These are phyloP conservation scores for Lomographa bimaculata DNA, from an alignment of 2,888 invertebrate genomes.

Conservation along the genomic window DNA sequence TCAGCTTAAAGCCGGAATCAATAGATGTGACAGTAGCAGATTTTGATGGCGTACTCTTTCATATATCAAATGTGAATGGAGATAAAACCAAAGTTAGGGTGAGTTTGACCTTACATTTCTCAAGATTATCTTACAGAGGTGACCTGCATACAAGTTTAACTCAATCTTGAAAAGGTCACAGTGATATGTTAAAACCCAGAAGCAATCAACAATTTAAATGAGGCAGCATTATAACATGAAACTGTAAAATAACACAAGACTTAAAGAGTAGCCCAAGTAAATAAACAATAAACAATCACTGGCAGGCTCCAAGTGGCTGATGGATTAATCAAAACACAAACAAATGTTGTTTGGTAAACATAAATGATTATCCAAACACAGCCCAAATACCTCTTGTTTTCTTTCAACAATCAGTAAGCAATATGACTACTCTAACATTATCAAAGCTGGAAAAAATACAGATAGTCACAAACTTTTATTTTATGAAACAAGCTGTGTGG, in stretches of 20 bases:
- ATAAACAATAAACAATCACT: constrained; percentile 16
- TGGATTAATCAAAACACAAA: constrained; percentile 18
- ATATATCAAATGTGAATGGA: constrained; percentile 97
- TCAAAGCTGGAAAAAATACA: too few species aligned
- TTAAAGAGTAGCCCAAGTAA: too few species aligned
- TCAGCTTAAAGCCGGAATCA: constrained; percentile 96
- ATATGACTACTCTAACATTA: too few species aligned
- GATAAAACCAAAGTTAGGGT: constrained; percentile 99
- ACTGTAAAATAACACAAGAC: too few species aligned
- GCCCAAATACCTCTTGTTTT: too few species aligned
- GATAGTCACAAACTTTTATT: too few species aligned
- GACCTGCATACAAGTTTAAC: not conserved
- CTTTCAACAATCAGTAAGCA: too few species aligned
- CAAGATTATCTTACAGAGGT: too few species aligned
- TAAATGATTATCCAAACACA: too few species aligned
- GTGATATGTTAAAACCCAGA: not conserved
- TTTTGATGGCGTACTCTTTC: constrained; percentile 99
- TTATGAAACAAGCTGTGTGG: too few species aligned
- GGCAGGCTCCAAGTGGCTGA: constrained; percentile 1
- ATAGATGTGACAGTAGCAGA: constrained; percentile 97
- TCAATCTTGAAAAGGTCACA: not conserved
- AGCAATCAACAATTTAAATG: constrained; percentile 12
- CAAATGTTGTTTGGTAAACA: constrained; percentile 26
- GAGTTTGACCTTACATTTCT: constrained; percentile 61
- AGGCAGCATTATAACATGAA: too few species aligned